A percentile compares a stretch with the other conserved stretches of the same genome.
These are phyloP conservation scores for Saccopteryx bilineata DNA, from an alignment of 2,113 vertebrate species.

Conservation along the genomic window DNA sequence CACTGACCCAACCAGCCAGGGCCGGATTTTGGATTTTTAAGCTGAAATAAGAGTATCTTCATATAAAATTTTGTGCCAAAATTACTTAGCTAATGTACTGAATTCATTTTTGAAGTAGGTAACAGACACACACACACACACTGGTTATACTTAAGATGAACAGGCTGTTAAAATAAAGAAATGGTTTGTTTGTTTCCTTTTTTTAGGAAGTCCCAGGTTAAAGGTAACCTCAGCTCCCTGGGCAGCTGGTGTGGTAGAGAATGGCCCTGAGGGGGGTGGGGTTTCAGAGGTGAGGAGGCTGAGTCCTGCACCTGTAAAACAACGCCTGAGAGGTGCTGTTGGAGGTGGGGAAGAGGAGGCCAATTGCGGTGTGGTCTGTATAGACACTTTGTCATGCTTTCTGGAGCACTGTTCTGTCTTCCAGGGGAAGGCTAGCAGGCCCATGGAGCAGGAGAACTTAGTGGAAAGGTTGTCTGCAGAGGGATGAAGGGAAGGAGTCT, in stretches of 20 bases:
- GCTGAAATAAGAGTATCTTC: constrained; percentile 28
- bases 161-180: constrained; percentile 57
- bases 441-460: background rate
- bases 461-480: background rate
- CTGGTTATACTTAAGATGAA: background rate
- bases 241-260: constrained; percentile 62
- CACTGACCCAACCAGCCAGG: background rate
- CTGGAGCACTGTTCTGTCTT: background rate
- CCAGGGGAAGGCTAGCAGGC: background rate
- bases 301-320: background rate
- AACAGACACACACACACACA: background rate
- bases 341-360: background rate
- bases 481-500: background rate
- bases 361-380: background rate
- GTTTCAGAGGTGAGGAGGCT: background rate
- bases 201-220: constrained; percentile 63
- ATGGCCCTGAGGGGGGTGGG: background rate
- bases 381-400: background rate
- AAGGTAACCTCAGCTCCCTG: constrained; percentile 29
- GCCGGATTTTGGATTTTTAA: constrained; percentile 23
- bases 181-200: background rate
- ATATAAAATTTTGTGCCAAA: background rate
- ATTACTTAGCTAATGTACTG: background rate
- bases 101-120: background rate
- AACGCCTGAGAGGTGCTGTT: background rate